Evolutionary conservation across 2,888 invertebrate species (phyloP).

Genomic region (Cryptops parisi): DNA sequence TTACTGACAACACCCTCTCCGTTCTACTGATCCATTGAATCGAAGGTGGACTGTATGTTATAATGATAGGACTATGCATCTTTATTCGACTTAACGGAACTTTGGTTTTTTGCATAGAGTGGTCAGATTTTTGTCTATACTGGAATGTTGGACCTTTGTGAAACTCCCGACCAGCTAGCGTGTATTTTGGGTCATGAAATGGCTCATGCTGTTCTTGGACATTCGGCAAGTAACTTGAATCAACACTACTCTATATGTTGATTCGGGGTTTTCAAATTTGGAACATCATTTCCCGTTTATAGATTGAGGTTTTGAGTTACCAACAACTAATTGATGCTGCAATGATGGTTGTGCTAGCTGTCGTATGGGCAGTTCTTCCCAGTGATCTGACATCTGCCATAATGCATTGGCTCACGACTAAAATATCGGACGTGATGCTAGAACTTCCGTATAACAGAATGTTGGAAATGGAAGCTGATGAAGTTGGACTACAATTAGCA

Average conservation of each 20-base stretch:
- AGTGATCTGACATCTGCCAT: constrained; percentile 37
- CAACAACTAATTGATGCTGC: constrained; percentile 36
- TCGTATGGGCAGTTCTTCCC: constrained; percentile 42
- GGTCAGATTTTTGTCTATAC: constrained; percentile 44
- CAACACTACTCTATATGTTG: no score
- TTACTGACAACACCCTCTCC: no score
- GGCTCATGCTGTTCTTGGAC: constrained; percentile 42
- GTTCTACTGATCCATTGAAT: no score
- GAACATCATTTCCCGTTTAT: no score
- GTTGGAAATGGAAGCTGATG: constrained; percentile 44
- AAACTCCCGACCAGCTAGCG: constrained; percentile 41
- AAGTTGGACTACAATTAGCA: constrained; percentile 40
- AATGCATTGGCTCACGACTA: constrained; percentile 35
- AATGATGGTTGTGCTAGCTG: constrained; percentile 35
- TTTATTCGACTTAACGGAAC: no score
- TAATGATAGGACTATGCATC: no score
- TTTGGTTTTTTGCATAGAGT: constrained; percentile 33
- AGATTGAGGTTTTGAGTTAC: constrained; percentile 39
- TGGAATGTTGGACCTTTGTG: constrained; percentile 38
- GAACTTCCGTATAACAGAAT: constrained; percentile 40
- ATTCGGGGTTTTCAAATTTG: no score
- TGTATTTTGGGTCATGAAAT: constrained; percentile 45
- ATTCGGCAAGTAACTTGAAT: constrained; percentile 36
- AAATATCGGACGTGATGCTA: constrained; percentile 34
- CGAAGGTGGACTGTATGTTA: no score